phyloP scores from a whole-genome alignment of 2,888 invertebrate species.

The Caenorhabditis japonica region DNA sequence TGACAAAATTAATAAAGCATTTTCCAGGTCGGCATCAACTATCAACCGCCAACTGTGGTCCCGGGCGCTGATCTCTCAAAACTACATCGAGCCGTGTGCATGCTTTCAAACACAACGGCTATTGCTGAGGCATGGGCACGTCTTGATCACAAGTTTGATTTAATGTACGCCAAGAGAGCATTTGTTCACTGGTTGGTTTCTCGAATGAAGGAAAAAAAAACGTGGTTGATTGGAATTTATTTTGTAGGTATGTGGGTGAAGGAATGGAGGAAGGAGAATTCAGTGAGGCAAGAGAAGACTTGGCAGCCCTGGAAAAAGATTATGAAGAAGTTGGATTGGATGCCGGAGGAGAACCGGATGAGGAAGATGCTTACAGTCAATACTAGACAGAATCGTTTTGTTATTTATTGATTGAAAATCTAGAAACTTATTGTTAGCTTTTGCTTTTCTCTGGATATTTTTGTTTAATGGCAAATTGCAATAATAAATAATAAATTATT shows the following conservation, averaged over 20 bases:
- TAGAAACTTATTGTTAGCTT: no score
- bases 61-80: conserved; percentile 89
- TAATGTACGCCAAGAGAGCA: conserved; percentile 81
- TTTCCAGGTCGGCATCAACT: conserved; percentile 78
- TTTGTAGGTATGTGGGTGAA: conserved; percentile 81
- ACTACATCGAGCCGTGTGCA: conserved; percentile 84
- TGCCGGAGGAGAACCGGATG: conserved; percentile 58
- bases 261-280: conserved; percentile 77
- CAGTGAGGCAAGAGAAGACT: conserved; percentile 74
- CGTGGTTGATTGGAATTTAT: background rate
- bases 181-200: conserved; percentile 74
- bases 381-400: conserved; percentile 23
- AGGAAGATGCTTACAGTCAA: conserved; percentile 58
- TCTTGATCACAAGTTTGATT: conserved; percentile 84
- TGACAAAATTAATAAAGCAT: no score
- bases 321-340: conserved; percentile 68
- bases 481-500: no score
- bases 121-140: conserved; percentile 87
- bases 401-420: no score
- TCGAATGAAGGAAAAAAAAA: background rate
- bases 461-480: no score
- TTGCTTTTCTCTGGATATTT: no score
- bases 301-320: conserved; percentile 70
- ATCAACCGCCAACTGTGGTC: conserved; percentile 83
- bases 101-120: conserved; percentile 79